Percentiles rank a stretch among this genome's conserved stretches.
phyloP scores from a whole-genome alignment of 2,888 invertebrate genomes.

The Ferdinandea cuprea region DNA sequence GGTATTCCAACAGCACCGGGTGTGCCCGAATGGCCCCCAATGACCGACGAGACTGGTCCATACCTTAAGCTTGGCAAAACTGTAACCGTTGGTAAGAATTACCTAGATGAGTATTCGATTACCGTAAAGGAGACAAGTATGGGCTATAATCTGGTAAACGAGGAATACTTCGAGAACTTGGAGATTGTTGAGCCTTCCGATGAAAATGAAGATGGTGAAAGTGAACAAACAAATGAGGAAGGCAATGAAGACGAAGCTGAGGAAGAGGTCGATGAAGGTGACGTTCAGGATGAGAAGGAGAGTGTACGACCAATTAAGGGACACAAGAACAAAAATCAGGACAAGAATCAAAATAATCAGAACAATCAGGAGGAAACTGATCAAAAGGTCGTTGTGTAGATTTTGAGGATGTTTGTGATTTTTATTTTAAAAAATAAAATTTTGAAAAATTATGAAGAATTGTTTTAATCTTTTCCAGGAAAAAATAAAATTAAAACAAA shows the following conservation, averaged over 20 bases:
- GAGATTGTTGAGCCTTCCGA: slow-evolving; percentile 73
- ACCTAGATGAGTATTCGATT: slow-evolving; percentile 80
- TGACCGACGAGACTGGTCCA: slow-evolving; percentile 81
- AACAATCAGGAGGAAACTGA: no score
- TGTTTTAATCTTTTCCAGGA: no score
- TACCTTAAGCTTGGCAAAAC: slow-evolving; percentile 80
- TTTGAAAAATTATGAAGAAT: no score
- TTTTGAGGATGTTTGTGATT: no score
- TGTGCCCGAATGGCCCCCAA: slow-evolving; percentile 79
- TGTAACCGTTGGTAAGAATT: slow-evolving; percentile 79
- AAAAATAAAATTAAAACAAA: no score
- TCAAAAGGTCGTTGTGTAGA: no score
- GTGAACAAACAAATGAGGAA: slow-evolving; percentile 24
- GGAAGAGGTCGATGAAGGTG: slow-evolving; percentile 12
- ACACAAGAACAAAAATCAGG: slow-evolving; percentile 38
- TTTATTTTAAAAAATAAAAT: no score
- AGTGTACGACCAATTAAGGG: slow-evolving; percentile 13
- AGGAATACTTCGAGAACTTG: slow-evolving; percentile 79
- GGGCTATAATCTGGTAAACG: slow-evolving; percentile 79
- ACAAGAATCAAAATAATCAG: not conserved
- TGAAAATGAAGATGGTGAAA: slow-evolving; percentile 28
- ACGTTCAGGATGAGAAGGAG: slow-evolving; percentile 13
- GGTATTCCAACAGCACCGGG: slow-evolving; percentile 79
- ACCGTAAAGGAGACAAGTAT: slow-evolving; percentile 78
- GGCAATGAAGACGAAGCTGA: slow-evolving; percentile 33